phyloP scores from a whole-genome alignment of 1,140 invertebrate genomes.

The Panagrolaimus sp. region DNA sequence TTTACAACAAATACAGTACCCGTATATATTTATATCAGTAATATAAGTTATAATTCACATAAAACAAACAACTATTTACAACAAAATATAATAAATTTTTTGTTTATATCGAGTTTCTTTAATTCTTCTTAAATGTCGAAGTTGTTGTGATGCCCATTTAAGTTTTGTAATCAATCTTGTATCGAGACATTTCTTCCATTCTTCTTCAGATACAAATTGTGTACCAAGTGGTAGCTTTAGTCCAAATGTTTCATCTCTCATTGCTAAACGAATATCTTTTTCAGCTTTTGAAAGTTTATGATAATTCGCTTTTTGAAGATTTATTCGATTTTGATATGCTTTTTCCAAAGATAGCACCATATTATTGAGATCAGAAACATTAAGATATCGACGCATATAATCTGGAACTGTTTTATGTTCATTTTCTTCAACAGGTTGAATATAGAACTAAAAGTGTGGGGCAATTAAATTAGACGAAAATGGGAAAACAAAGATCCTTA shows the following conservation, averaged over 20 bases:
- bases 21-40: too few relatives aligned
- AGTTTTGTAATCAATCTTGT: not conserved
- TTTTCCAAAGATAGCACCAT: not conserved
- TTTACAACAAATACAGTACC: too few relatives aligned
- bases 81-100: not conserved
- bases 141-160: not conserved
- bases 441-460: too few relatives aligned
- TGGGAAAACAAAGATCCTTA: too few relatives aligned
- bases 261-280: not conserved
- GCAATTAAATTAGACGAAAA: too few relatives aligned
- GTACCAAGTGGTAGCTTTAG: not conserved
- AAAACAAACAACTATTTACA: too few relatives aligned
- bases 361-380: not conserved
- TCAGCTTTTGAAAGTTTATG: not conserved
- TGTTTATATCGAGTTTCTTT: not conserved
- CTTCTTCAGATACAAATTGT: not conserved
- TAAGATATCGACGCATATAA: not conserved
- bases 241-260: not conserved
- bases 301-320: not conserved
- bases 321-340: not conserved
- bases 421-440: not conserved
- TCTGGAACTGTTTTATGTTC: not conserved
- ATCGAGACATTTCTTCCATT: not conserved
- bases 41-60: too few relatives aligned
- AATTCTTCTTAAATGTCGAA: constrained; percentile 1